Evolutionary conservation across 2,797 vertebrate genomes (phyloP).

Genomic region (Philypnodon macrostomus): DNA sequence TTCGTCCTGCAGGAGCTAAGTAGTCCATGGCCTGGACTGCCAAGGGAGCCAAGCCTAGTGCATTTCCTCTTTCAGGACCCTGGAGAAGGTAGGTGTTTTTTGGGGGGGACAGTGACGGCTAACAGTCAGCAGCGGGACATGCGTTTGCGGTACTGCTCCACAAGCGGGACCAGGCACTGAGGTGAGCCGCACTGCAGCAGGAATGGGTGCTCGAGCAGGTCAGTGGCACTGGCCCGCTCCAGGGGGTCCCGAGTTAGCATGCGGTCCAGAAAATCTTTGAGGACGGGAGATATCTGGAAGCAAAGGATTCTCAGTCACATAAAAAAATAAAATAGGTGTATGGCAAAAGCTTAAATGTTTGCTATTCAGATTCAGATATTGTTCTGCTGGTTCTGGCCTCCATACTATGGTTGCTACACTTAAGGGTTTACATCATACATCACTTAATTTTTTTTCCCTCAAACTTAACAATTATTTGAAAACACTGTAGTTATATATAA

Average conservation of each 20-base stretch:
- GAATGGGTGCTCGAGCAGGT: slow-evolving; percentile 95
- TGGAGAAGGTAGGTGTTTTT: slow-evolving; percentile 29
- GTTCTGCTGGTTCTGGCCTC: too few species aligned
- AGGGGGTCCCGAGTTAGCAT: slow-evolving; percentile 91
- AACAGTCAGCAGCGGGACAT: slow-evolving; percentile 91
- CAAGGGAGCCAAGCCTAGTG: slow-evolving; percentile 31
- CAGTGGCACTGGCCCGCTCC: slow-evolving; percentile 90
- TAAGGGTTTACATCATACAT: too few species aligned
- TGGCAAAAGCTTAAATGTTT: neutral
- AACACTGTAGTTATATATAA: too few species aligned
- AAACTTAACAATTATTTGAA: too few species aligned
- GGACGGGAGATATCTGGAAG: slow-evolving; percentile 86
- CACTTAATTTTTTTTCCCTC: too few species aligned
- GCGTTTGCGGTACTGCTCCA: slow-evolving; percentile 93
- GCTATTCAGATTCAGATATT: too few species aligned
- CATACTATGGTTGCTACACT: too few species aligned
- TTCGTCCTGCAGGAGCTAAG: slow-evolving; percentile 37
- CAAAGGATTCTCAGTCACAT: neutral
- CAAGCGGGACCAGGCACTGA: slow-evolving; percentile 94
- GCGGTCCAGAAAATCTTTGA: slow-evolving; percentile 94
- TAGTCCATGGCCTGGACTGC: slow-evolving; percentile 32
- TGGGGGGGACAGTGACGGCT: neutral
- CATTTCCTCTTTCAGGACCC: slow-evolving; percentile 28
- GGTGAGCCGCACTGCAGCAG: slow-evolving; percentile 94
- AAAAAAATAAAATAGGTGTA: neutral